Percentiles rank a stretch among this genome's conserved stretches.
Evolutionary conservation across 1,140 invertebrate genomes (phyloP).

Genomic region (Colletes latitarsis): DNA sequence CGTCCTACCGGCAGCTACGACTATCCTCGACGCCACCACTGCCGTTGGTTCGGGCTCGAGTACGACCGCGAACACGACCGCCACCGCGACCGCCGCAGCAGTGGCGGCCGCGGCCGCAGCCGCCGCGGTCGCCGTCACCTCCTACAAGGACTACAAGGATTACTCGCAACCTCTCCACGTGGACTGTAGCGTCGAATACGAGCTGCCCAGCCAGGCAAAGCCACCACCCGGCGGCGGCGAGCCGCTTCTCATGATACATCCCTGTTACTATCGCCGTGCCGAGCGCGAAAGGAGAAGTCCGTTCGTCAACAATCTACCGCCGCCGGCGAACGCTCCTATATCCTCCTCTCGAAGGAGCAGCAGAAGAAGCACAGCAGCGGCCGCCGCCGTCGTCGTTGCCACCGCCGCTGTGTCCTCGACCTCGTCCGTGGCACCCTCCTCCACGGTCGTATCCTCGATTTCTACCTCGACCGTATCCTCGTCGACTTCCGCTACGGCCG

Average conservation of each 20-base stretch:
- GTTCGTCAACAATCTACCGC: conserved; percentile 88
- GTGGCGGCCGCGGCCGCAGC: conserved; percentile 46
- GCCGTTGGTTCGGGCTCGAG: conserved; percentile 27
- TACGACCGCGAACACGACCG: conserved; percentile 25
- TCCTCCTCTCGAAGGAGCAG: conserved; percentile 62
- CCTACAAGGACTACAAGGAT: conserved; percentile 80
- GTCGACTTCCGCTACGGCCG: conserved; percentile 59
- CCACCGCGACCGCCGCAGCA: conserved; percentile 48
- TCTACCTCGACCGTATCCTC: conserved; percentile 45
- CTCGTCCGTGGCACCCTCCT: background rate
- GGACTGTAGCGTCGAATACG: conserved; percentile 92
- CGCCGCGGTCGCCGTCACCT: conserved; percentile 52
- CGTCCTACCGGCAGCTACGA: conserved; percentile 53
- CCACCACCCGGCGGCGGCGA: conserved; percentile 89
- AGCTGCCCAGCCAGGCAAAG: conserved; percentile 90
- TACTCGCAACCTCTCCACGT: conserved; percentile 90
- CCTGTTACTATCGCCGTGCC: conserved; percentile 91
- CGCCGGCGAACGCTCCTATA: conserved; percentile 67
- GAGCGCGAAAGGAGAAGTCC: conserved; percentile 88
- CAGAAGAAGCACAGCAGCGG: conserved; percentile 46
- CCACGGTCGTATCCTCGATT: conserved; percentile 27
- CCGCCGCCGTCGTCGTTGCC: conserved; percentile 14
- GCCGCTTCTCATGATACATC: conserved; percentile 91
- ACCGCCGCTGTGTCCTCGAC: conserved; percentile 46
- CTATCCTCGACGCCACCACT: conserved; percentile 15